Percentiles rank a stretch among this genome's conserved stretches.
Evolutionary conservation across 2,113 vertebrate genomes (phyloP).

Genomic region (Paradisaea rubra): DNA sequence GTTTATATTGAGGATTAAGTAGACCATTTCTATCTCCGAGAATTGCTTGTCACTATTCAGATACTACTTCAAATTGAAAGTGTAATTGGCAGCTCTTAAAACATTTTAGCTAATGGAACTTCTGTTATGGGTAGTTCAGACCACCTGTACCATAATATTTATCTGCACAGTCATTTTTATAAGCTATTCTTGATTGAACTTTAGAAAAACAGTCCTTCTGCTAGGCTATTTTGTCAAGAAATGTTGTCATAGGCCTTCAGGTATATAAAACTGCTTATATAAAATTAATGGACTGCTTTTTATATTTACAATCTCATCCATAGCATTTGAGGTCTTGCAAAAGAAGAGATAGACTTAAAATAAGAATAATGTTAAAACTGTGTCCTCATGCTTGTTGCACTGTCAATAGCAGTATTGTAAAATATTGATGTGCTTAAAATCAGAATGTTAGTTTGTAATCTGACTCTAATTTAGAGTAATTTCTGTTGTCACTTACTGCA

Average conservation of each 20-base stretch:
- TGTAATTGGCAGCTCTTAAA: background rate
- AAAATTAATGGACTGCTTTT: constrained; percentile 73
- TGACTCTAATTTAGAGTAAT: constrained; percentile 38
- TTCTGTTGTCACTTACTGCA: constrained; percentile 7
- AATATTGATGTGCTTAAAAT: constrained; percentile 45
- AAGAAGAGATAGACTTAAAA: constrained; percentile 45
- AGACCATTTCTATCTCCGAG: background rate
- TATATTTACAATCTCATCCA: constrained; percentile 43
- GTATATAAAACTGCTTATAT: constrained; percentile 63
- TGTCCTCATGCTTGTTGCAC: background rate
- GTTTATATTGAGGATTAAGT: background rate
- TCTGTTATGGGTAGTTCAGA: background rate
- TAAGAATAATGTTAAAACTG: constrained; percentile 28
- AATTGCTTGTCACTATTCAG: background rate
- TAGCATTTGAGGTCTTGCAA: constrained; percentile 28
- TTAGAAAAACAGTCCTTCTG: constrained; percentile 38
- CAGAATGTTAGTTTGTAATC: background rate
- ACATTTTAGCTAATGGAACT: background rate
- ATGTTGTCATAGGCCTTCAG: constrained; percentile 43
- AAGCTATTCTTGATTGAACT: constrained; percentile 32
- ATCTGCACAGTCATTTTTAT: background rate
- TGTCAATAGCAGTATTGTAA: constrained; percentile 28
- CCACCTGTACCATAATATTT: background rate
- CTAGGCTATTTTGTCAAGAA: constrained; percentile 53
- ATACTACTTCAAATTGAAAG: background rate